Evolutionary conservation across 2,888 invertebrate species (phyloP).

Genomic region (Oligia latruncula): DNA sequence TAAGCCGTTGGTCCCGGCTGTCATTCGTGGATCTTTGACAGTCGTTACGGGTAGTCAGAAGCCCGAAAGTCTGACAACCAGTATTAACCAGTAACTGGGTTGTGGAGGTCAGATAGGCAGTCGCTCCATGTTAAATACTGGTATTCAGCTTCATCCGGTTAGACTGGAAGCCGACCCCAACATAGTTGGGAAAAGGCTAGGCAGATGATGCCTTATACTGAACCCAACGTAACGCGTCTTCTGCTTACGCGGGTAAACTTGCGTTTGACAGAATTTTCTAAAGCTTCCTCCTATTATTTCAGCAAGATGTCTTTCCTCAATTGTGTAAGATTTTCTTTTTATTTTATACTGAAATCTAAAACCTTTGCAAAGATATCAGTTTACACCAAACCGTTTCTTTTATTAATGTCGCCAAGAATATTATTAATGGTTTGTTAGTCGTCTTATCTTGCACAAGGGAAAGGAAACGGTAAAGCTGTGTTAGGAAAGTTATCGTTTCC

Average conservation of each 20-base stretch:
- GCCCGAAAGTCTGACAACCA: too few species aligned
- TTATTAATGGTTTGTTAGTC: slow-evolving; percentile 32
- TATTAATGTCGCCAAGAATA: slow-evolving; percentile 4
- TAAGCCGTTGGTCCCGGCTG: too few species aligned
- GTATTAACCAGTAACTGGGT: too few species aligned
- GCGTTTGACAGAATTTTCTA: background rate
- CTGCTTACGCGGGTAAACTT: too few species aligned
- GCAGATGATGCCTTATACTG: background rate
- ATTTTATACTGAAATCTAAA: slow-evolving; percentile 30
- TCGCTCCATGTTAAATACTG: too few species aligned
- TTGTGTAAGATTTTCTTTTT: slow-evolving; percentile 36
- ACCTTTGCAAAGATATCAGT: slow-evolving; percentile 28
- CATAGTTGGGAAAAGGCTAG: too few species aligned
- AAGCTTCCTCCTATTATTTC: background rate
- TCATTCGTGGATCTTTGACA: too few species aligned
- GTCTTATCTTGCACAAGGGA: background rate
- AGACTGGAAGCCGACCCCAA: too few species aligned
- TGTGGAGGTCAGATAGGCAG: too few species aligned
- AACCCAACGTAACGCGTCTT: background rate
- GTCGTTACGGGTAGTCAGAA: too few species aligned
- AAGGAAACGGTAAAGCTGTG: background rate
- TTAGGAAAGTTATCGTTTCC: background rate
- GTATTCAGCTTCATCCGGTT: too few species aligned
- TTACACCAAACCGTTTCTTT: slow-evolving; percentile 29
- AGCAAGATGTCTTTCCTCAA: slow-evolving; percentile 18